Conservation (phyloP, 2,113 vertebrate genomes). For the Lagenorhynchus albirostris region DNA sequence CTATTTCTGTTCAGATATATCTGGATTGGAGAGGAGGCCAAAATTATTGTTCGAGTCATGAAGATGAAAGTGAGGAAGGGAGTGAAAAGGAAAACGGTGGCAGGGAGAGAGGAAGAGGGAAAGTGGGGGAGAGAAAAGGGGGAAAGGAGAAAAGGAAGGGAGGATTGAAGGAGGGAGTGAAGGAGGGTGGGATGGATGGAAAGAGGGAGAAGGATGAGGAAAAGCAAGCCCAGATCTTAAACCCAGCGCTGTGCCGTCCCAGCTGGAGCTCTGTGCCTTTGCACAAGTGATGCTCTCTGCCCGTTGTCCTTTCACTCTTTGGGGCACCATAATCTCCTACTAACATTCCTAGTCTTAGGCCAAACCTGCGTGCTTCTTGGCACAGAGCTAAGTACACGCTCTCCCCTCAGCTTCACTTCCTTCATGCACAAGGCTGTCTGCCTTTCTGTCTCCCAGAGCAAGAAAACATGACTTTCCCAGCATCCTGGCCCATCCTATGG, state of each 20-base stretch:
- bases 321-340: fast-evolving
- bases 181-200: fast-evolving
- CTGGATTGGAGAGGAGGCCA: background rate
- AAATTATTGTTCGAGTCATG: background rate
- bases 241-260: fast-evolving
- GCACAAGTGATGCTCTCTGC: fast-evolving
- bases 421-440: background rate
- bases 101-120: background rate
- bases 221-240: background rate
- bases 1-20: background rate
- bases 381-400: fast-evolving
- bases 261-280: fast-evolving
- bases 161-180: background rate
- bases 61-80: background rate
- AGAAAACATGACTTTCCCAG: background rate
- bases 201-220: background rate
- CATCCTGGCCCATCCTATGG: no score
- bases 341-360: background rate
- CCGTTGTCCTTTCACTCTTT: fast-evolving
- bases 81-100: background rate
- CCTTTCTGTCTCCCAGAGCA: background rate
- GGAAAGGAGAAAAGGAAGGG: background rate
- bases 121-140: background rate
- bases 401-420: background rate
- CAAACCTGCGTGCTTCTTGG: background rate